These are phyloP conservation scores for Meganola albula DNA, from an alignment of 2,888 invertebrate genomes.

Conservation along the genomic window DNA sequence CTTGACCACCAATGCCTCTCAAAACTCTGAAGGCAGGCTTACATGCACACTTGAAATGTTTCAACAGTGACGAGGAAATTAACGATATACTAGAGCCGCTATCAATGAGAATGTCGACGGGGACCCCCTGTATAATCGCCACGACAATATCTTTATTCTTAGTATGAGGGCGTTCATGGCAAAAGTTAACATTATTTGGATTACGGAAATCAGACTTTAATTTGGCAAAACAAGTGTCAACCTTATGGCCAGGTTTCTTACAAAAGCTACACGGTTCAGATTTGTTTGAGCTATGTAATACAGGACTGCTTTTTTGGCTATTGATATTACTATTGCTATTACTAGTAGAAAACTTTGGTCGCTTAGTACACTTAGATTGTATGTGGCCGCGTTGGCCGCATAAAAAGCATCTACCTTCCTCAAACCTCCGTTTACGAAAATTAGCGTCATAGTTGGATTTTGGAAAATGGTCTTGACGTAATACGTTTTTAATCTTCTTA, in stretches of 20 bases:
- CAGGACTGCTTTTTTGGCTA: background rate
- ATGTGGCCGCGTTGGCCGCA: conserved; percentile 1
- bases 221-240: too few species aligned
- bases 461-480: background rate
- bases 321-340: background rate
- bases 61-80: background rate
- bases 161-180: too few species aligned
- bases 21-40: background rate
- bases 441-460: background rate
- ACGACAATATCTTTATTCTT: conserved; percentile 12
- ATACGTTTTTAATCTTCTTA: too few species aligned
- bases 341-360: background rate
- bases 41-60: background rate
- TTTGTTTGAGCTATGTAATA: background rate
- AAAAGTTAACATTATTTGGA: too few species aligned
- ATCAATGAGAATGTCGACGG: conserved; percentile 25
- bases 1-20: background rate
- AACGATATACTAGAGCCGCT: conserved; percentile 11
- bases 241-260: conserved; percentile 23
- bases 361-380: conserved; percentile 1
- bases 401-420: conserved; percentile 1
- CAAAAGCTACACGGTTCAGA: conserved; percentile 17
- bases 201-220: too few species aligned
- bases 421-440: background rate
- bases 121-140: conserved; percentile 19